Evolutionary conservation across 2,113 vertebrate genomes (phyloP).

Genomic region (Sterrhoptilus dennistouni): DNA sequence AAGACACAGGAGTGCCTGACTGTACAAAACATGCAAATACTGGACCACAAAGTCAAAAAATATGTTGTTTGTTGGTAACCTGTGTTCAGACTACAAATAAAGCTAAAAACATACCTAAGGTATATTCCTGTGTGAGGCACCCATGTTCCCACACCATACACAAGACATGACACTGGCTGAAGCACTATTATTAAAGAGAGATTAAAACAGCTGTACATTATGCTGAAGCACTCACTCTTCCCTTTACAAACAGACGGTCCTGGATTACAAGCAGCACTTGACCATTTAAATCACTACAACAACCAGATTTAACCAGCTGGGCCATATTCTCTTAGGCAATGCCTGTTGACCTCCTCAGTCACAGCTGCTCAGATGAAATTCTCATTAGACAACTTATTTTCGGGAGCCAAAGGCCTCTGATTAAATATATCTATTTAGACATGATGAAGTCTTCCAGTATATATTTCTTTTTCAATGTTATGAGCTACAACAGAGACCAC

Average conservation of each 20-base stretch:
- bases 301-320: constrained; percentile 95
- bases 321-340: constrained; percentile 86
- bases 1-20: background rate
- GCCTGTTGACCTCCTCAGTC: constrained; percentile 81
- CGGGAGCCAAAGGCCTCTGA: constrained; percentile 76
- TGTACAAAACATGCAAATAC: background rate
- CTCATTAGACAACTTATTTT: constrained; percentile 82
- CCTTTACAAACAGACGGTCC: constrained; percentile 88
- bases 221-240: constrained; percentile 88
- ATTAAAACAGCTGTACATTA: constrained; percentile 98
- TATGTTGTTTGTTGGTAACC: background rate
- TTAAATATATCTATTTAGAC: constrained; percentile 78
- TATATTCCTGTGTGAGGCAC: constrained; percentile 64
- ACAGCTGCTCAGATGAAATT: constrained; percentile 81
- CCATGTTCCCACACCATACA: constrained; percentile 73
- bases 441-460: constrained; percentile 63
- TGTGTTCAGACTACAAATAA: background rate
- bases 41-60: background rate
- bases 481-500: constrained; percentile 29
- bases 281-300: constrained; percentile 95
- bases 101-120: constrained; percentile 26
- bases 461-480: constrained; percentile 52
- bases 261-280: constrained; percentile 96
- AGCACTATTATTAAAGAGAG: constrained; percentile 92
- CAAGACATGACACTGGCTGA: constrained; percentile 82